Evolutionary conservation across 37 sponge, comb jelly and placozoan species (phyloP), one percentile per base, ranked within the genome.

Genomic region (Haliclona indistincta): DNA sequence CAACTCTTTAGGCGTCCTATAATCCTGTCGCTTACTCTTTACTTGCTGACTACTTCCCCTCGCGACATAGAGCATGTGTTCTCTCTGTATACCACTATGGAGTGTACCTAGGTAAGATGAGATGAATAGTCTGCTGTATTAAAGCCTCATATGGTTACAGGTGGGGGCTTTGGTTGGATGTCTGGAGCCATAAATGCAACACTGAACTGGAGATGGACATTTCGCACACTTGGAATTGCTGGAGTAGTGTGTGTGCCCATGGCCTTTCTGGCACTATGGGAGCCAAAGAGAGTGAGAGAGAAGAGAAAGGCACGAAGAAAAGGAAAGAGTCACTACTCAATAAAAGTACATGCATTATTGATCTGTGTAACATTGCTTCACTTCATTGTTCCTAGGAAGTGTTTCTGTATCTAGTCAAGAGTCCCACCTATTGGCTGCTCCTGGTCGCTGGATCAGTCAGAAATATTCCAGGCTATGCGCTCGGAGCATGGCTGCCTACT

Each of bases 21-120:
- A 94, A 85, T 25, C 94, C 94, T 37, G 94, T 94, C 10, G 94
- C 94, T n/a, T 94, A 89, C 64, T 94, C 94, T 19, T 74, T 94
- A 32, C 19, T 94, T 47, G 81, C 94, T 17, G 94, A 94, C 54
- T 89, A 82, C 77, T 94, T 81, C 47, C 86, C 88, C 0, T 17
- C 83, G 1, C 47, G 70, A 0, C 75, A 82, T 64, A 81, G 94
- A 63, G 90, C 94, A 8, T 68, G 66, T 51, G 90, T 86, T 28
- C 67, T 94, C 45, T 85, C 94, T 13, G 38, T 85, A 43, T 94
- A 89, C 64, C 82, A 85, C 73, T 89, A 74, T 70, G 90, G 94
- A 41, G 88, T 94, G 20, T 94, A 89, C 71, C 44, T 89, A 0
- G 94, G 91, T 91, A 60, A 68, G 86, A 20, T 4, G 7, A 47